Conservation (phyloP, 2,888 invertebrate genomes). For the Coremacera marginata region DNA sequence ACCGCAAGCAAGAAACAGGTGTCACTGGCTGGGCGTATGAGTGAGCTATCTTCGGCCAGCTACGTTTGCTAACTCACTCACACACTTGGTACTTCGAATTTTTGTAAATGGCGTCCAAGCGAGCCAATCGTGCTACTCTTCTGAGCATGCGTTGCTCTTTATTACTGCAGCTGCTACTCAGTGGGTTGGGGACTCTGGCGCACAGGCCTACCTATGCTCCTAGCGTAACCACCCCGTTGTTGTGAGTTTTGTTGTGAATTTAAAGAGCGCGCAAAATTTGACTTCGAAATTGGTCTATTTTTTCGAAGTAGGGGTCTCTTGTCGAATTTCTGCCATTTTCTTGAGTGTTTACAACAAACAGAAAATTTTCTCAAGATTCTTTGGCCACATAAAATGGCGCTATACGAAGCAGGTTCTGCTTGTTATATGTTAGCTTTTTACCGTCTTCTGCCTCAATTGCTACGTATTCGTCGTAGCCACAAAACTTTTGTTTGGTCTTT, state of each 20-base stretch:
- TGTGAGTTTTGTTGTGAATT: neutral
- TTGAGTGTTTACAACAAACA: no score
- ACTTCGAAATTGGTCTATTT: neutral
- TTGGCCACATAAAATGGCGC: conserved; percentile 15
- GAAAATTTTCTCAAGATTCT: neutral
- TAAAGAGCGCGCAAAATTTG: neutral
- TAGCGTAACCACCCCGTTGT: neutral
- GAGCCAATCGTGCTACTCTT: conserved; percentile 65
- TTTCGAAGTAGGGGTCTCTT: neutral
- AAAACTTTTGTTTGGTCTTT: neutral
- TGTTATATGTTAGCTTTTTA: neutral
- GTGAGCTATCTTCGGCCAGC: neutral
- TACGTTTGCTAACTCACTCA: neutral
- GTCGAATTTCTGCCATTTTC: neutral
- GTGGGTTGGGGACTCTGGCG: neutral
- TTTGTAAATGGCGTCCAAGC: conserved; percentile 67
- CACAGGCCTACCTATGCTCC: neutral
- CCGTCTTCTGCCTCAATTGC: neutral
- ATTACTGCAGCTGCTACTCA: neutral
- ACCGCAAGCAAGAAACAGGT: conserved; percentile 10
- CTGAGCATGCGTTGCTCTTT: conserved; percentile 59
- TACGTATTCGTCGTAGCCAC: neutral
- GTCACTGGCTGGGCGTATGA: neutral
- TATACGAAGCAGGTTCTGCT: no score
- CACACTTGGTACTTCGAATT: neutral